Conservation (phyloP, 2,888 invertebrate genomes). For the Orthosia gracilis region DNA sequence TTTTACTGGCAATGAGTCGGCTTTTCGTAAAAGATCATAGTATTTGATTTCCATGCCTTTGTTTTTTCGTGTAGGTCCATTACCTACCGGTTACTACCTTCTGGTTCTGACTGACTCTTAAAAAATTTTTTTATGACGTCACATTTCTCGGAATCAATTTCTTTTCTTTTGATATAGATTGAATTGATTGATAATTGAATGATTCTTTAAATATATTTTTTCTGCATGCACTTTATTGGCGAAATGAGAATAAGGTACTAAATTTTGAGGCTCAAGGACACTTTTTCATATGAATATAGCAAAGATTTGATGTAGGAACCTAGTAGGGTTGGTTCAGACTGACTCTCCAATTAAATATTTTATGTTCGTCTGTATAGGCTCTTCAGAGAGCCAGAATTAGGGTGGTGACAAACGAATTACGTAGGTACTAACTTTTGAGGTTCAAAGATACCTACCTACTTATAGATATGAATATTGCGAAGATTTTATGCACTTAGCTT, state of each 20-base stretch:
- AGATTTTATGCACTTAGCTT: background rate
- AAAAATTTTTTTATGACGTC: background rate
- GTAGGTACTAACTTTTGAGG: background rate
- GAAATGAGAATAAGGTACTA: background rate
- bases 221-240: background rate
- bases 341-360: no score
- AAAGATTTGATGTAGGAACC: background rate
- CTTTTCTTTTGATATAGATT: no score
- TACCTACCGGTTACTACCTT: no score
- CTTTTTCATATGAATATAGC: background rate
- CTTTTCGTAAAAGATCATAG: background rate
- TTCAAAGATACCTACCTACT: background rate
- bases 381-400: no score
- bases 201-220: no score
- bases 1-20: constrained; percentile 5
- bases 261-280: background rate
- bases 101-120: background rate
- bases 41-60: background rate
- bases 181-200: no score
- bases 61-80: no score
- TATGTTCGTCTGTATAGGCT: no score
- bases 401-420: no score
- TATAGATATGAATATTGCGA: background rate
- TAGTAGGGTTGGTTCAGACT: no score
- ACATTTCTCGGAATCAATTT: background rate